These are phyloP conservation scores for Meiosimyza decipiens DNA, from an alignment of 2,888 invertebrate genomes.

Conservation along the genomic window DNA sequence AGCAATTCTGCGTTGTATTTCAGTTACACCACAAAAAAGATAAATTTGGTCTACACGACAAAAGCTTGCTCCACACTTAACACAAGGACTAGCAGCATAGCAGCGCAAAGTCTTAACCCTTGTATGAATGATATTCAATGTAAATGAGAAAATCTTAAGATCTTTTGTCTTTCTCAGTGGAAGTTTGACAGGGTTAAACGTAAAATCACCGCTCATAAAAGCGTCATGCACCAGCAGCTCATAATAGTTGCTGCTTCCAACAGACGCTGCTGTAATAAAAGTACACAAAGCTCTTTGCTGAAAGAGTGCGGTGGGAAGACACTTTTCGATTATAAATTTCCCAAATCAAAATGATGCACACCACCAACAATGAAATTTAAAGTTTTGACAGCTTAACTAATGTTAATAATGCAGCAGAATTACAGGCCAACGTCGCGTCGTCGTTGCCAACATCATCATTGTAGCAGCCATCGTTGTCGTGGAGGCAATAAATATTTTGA, in stretches of 20 bases:
- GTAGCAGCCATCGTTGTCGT: slow-evolving; percentile 4
- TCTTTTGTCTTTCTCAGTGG: too few relatives aligned
- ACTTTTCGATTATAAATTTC: slow-evolving; percentile 16
- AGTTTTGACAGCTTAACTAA: slow-evolving; percentile 33
- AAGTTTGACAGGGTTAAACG: too few relatives aligned
- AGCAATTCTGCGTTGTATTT: not conserved
- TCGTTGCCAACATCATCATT: not conserved
- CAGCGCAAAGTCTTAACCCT: not conserved
- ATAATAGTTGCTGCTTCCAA: not conserved
- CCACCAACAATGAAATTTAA: slow-evolving; percentile 1
- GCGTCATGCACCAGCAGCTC: not conserved
- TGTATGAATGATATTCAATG: too few relatives aligned
- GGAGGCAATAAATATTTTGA: not conserved
- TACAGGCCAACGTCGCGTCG: not conserved
- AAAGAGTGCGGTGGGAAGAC: not conserved
- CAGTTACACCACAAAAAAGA: not conserved
- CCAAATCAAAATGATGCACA: slow-evolving; percentile 23
- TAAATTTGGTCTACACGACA: not conserved
- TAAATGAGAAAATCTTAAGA: too few relatives aligned
- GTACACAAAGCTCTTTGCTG: too few relatives aligned
- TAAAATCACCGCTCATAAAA: not conserved
- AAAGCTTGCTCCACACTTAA: slow-evolving; percentile 20
- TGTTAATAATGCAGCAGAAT: slow-evolving; percentile 13
- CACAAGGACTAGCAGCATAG: not conserved
- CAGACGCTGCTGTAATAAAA: too few relatives aligned